These are phyloP conservation scores for Cyphomyrus plagiostoma DNA, from an alignment of 2,113 vertebrate species.

Conservation along the genomic window DNA sequence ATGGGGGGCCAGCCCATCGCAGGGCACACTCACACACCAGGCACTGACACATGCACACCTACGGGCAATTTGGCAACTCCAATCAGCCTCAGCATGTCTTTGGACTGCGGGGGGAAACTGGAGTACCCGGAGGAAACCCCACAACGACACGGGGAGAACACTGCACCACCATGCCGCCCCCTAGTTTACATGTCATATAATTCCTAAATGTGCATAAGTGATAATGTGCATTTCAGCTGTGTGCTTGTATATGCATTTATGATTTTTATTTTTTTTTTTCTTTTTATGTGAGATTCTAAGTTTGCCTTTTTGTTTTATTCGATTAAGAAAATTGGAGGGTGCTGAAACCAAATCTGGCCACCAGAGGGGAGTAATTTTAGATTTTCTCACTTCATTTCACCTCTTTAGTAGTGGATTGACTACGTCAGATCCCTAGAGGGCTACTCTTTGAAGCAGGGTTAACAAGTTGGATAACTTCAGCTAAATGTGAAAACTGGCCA, in stretches of 20 bases:
- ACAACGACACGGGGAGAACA: no score
- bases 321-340: neutral
- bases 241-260: neutral
- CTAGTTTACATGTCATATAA: neutral
- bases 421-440: neutral
- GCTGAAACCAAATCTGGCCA: neutral
- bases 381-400: neutral
- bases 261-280: neutral
- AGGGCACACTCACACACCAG: no score
- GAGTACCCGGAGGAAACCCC: no score
- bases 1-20: no score
- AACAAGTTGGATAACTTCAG: neutral
- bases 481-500: neutral
- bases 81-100: no score
- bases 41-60: no score
- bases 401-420: neutral
- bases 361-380: neutral
- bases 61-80: no score
- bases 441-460: neutral
- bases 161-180: no score
- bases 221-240: neutral
- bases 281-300: neutral
- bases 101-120: no score
- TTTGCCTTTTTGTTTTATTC: neutral
- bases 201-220: neutral